Evolutionary conservation across 2,797 vertebrate genomes (phyloP), one percentile per base, ranked within the genome.

Genomic region (Gallinago nigripennis): DNA sequence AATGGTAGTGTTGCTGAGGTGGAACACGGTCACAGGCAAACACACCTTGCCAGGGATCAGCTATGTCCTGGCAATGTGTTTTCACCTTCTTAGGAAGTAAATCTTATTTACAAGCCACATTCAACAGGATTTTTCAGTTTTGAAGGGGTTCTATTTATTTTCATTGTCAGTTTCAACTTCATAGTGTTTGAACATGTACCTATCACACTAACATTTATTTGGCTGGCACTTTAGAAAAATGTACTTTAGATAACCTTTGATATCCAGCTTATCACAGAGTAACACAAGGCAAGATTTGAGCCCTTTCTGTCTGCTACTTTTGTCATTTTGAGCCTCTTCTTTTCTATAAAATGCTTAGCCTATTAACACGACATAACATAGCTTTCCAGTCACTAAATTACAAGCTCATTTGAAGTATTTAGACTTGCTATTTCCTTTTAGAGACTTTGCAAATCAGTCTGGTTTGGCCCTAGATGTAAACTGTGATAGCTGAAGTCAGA

Each of bases 31-130:
- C 57, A 48, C 28, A 19, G 25, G 19, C 1, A 2, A 12, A 45
- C 5, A 16, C 0, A 1, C 31, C 15, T 58, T 2, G 1, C 12
- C 0, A 0, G 33, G 6, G 25, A 12, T 15, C 16, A 75, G 72
- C 31, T 66, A 25, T 0, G 1, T 19, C 50, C 11, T 3, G 31
- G 48, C 24, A 66, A 54, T 1, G 11, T 20, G 6, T 41, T 68
- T 58, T 54, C 35, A 84, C 20, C 19, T 77, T 66, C 35, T 33
- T 54, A 10, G 7, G n/a, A 58, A 72, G 35, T 24, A 72, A 75
- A 61, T 50, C 18, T 43, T 57, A 57, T 30, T 61, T 77, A 70
- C 14, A 71, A 57, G 46, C 51, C 56, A 73, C 60, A 64, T 16
- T 17, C 25, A 41, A 60, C 3, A 46, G 13, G 9, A 37, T 46